Base-by-base conservation (phyloP, 2,113 vertebrate species). In the Spilogale gracilis region DNA sequence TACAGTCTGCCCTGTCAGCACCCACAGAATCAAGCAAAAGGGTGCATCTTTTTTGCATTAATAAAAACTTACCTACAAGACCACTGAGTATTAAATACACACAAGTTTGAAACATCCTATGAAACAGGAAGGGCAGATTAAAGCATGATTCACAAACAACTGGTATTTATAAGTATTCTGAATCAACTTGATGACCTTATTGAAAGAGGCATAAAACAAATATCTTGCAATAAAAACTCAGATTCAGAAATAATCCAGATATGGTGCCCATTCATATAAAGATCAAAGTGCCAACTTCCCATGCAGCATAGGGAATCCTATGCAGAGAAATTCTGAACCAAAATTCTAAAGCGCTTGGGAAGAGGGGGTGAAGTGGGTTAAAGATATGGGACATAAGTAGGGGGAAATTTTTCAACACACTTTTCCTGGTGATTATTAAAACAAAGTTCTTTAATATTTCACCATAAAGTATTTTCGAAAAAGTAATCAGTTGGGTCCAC, bases 141-240 rank as follows among this genome's bases (percentile, higher is more conserved):
- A 95, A 96, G 58, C 7, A 43, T 63, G 32, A 38, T 89, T 97
- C 50, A 65, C 48, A 85, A 60, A 54, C 61, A 87, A 63, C 95
- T 82, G 45, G 23, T 85, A 65, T 92, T 94, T 95, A 85, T 95
- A 96, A 97, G 52, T 94, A 96, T 89, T 97, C 73, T 90, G 84
- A 95, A 61, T 97, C 43, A 94, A 76, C 38, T 89, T 92, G 67
- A 85, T 11, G 94, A 79, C 14, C 87, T 92, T 81, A 81, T 94
- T 63, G 30, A 93, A 91, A 96, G 43, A 95, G 60, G 43, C 21
- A 91, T 96, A 73, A 95, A 89, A 89, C 52, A 95, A 73, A 60
- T 91, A 86, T 25, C 38, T 94, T 58, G 79, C 4, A 71, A 38
- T 86, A 89, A 85, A 89, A 81, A 86, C 61, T 48, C 60, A 94